Evolutionary conservation across 2,888 invertebrate genomes (phyloP), one percentile per base, ranked within the genome.

Genomic region (Napeogenes sylphis): DNA sequence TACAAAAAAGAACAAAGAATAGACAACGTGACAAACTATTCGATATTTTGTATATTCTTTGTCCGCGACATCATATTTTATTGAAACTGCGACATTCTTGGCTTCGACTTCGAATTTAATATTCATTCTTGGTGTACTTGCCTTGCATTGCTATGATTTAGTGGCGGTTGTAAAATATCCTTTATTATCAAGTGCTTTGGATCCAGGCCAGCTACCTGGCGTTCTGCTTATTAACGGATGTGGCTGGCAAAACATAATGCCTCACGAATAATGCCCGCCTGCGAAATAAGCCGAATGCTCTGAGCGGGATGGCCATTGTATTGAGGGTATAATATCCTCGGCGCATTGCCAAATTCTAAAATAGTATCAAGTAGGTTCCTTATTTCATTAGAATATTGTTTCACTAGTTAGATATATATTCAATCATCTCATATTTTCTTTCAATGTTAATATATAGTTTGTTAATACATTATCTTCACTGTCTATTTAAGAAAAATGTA

Each of bases 131-230:
- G 62, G 33, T 58, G 56, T 59, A 57, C 58, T 21, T 21, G 53
- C 55, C 62, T 58, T 59, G 57, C 59, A 21, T 21, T 21, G 21
- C 45, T 38, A 70, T 71, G 71, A 72, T 72, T 73, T 72, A 72
- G 64, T 59, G 63, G 64, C 63, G 63, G 68, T 70, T 62, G 65
- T 70, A 70, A 69, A 70, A 69, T 71, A 70, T 68, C 72, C 71
- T 70, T 67, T 73, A 72, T 71, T 72, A 72, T 71, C 67, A 68
- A 60, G 67, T 59, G 62, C 61, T 59, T 69, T 72, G 73, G 73
- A 71, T 60, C 56, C 60, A 64, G 51, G 73, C 73, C 73, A 71
- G 64, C 68, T 72, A 72, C 73, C 72, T 72, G 35, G 70, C 58
- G 59, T 56, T 45, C 56, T 63, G 66, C 72, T 72, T 73, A 72